Evolutionary conservation across 2,888 invertebrate species (phyloP).

Genomic region (Antheraea yamamai): DNA sequence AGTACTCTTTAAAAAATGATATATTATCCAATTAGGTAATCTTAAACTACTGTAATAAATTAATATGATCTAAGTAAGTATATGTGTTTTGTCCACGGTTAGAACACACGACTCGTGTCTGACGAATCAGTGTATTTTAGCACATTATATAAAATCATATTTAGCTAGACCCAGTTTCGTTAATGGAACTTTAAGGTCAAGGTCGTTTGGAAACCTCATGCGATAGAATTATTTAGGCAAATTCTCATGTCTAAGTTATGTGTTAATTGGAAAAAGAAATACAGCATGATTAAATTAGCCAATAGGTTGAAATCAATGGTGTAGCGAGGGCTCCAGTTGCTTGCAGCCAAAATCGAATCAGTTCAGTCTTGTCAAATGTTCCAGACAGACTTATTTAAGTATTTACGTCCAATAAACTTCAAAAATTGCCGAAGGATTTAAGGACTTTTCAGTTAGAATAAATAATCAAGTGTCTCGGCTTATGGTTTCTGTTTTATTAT

Average conservation of each 20-base stretch:
- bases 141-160: slow-evolving; percentile 2
- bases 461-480: no score
- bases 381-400: no score
- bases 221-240: slow-evolving; percentile 1
- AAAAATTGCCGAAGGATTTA: no score
- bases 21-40: no score
- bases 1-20: no score
- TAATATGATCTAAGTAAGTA: neutral
- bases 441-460: no score
- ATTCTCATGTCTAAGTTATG: neutral
- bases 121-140: slow-evolving; percentile 2
- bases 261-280: neutral
- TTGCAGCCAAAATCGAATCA: neutral
- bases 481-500: no score
- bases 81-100: neutral
- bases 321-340: neutral
- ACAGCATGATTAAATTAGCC: neutral
- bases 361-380: no score
- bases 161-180: slow-evolving; percentile 4
- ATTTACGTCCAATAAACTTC: no score
- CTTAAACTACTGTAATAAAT: neutral
- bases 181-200: slow-evolving; percentile 3
- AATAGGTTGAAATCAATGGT: neutral
- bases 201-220: neutral
- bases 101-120: neutral